These are phyloP conservation scores for Drosophila seguyi DNA, from an alignment of 1,140 invertebrate genomes.

Conservation along the genomic window DNA sequence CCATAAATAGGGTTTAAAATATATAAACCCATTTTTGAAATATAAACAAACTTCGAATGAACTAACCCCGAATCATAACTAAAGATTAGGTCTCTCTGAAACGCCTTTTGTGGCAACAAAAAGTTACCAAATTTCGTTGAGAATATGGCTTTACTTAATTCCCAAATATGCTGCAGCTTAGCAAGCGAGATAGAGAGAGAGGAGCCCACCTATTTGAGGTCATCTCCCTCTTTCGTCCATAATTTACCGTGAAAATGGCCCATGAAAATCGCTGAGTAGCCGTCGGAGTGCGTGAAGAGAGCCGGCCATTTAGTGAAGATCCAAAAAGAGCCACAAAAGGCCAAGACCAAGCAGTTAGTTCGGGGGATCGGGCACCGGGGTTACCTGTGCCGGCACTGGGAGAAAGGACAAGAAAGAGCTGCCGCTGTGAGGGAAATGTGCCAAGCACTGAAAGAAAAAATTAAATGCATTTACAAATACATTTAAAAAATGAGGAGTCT, in stretches of 20 bases:
- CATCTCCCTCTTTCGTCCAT: constrained; percentile 42
- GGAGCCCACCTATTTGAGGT: constrained; percentile 40
- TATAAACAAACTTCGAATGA: not conserved
- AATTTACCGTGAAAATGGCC: constrained; percentile 62
- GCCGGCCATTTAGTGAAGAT: constrained; percentile 54
- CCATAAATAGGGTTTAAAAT: not conserved
- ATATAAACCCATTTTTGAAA: not conserved
- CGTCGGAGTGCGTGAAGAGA: constrained; percentile 3
- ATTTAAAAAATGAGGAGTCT: too few species aligned
- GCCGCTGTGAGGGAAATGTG: constrained; percentile 23
- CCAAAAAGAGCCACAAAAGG: constrained; percentile 24
- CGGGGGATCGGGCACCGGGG: not conserved
- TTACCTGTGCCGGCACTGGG: constrained; percentile 21
- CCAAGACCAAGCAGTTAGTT: constrained; percentile 2
- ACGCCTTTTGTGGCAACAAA: not conserved
- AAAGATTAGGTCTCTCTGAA: not conserved
- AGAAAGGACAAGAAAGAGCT: constrained; percentile 34
- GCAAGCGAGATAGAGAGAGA: too few species aligned
- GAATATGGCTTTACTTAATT: not conserved
- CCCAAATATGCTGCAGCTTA: not conserved
- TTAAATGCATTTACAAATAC: too few species aligned
- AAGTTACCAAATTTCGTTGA: not conserved
- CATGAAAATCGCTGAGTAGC: constrained; percentile 34
- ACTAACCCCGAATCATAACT: not conserved
- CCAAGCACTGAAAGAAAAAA: constrained; percentile 7